These are phyloP conservation scores for Trichonephila inaurata DNA, from an alignment of 1,140 invertebrate species.

Conservation along the genomic window DNA sequence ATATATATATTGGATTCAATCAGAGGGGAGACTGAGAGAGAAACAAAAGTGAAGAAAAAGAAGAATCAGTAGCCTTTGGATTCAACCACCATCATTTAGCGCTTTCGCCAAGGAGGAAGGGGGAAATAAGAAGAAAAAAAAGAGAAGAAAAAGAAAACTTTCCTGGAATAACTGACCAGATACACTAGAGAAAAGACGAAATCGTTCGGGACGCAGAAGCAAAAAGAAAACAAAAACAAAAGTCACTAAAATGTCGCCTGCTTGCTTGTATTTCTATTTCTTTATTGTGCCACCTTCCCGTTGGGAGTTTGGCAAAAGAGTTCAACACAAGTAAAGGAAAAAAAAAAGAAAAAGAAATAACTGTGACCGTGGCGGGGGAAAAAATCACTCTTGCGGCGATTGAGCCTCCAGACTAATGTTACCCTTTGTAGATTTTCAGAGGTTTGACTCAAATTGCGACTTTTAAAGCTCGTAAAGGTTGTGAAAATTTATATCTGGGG, in stretches of 20 bases:
- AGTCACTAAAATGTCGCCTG: slow-evolving; percentile 60
- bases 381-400: slow-evolving; percentile 11
- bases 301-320: slow-evolving; percentile 6
- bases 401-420: not conserved
- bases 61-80: slow-evolving; percentile 19
- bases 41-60: not conserved
- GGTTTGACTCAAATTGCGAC: not conserved
- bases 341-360: slow-evolving; percentile 3
- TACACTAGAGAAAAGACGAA: slow-evolving; percentile 59
- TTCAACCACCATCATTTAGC: slow-evolving; percentile 49
- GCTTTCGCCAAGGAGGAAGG: not conserved
- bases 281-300: slow-evolving; percentile 41
- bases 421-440: not conserved
- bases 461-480: not conserved
- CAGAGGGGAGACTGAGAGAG: not conserved
- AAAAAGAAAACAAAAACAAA: slow-evolving; percentile 44
- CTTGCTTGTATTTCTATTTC: slow-evolving; percentile 61
- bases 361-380: not conserved
- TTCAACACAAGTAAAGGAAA: not conserved
- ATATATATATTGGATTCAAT: slow-evolving; percentile 61
- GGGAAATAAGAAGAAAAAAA: no score
- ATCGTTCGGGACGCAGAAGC: not conserved
- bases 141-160: slow-evolving; percentile 11
- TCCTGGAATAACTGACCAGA: slow-evolving; percentile 58
- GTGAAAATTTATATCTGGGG: slow-evolving; percentile 14